phyloP scores from a whole-genome alignment of 2,113 vertebrate genomes.

The Myocastor coypus region DNA sequence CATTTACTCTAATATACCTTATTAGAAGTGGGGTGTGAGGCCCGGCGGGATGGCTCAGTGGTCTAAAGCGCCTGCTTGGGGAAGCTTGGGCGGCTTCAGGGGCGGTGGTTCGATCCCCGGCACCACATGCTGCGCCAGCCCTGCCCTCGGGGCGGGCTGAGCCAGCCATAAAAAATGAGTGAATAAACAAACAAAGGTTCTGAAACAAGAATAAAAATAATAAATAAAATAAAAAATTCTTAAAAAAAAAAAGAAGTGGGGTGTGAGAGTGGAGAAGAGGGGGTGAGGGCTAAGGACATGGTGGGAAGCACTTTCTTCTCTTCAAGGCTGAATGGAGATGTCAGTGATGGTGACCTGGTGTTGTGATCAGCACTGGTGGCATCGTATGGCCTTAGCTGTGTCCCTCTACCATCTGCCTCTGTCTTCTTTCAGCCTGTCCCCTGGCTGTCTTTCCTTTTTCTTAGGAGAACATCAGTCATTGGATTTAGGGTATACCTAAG shows the following conservation, averaged over 20 bases:
- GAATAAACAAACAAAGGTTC: too few species aligned
- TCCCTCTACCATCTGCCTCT: not conserved
- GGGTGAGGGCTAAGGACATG: not conserved
- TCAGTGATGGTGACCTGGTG: not conserved
- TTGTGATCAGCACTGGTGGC: fast-evolving
- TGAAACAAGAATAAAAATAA: too few species aligned
- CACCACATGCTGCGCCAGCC: too few species aligned
- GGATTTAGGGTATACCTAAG: not conserved
- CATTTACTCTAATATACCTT: not conserved
- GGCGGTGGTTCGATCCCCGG: too few species aligned
- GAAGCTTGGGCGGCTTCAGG: too few species aligned
- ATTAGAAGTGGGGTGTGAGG: not conserved
- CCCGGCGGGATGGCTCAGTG: too few species aligned
- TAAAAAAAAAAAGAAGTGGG: too few species aligned
- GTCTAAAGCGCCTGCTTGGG: too few species aligned
- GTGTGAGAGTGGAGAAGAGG: too few species aligned
- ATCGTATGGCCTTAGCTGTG: fast-evolving
- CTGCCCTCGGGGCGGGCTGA: too few species aligned
- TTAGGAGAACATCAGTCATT: not conserved
- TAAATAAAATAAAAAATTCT: too few species aligned
- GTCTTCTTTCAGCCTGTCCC: not conserved
- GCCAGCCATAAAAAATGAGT: too few species aligned
- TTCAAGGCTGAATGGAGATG: not conserved
- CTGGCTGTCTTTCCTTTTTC: not conserved
- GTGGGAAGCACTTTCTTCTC: not conserved